phyloP scores from a whole-genome alignment of 2,113 vertebrate species.

The Protobothrops flavoviridis region DNA sequence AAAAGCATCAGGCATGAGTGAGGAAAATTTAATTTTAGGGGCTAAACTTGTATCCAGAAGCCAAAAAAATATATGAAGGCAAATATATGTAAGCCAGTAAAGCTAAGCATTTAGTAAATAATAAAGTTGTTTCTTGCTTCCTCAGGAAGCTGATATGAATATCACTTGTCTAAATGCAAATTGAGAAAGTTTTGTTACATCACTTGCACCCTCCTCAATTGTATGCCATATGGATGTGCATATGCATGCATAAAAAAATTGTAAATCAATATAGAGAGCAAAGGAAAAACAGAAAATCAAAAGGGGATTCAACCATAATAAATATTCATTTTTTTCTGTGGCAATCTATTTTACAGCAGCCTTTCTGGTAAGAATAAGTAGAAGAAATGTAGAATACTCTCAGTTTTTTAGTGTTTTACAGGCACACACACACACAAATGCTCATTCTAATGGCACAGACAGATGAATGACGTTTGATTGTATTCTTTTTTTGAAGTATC shows the following conservation, averaged over 20 bases:
- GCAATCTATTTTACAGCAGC: not conserved
- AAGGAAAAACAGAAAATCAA: not conserved
- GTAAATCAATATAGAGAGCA: not conserved
- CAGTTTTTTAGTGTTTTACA: not conserved
- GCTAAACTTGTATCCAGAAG: not conserved
- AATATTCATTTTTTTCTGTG: not conserved
- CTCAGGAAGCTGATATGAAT: not conserved
- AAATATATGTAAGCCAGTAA: not conserved
- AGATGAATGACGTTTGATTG: not conserved
- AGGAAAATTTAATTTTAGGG: not conserved
- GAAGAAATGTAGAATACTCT: not conserved
- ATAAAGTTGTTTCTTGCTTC: not conserved
- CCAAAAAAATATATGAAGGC: not conserved
- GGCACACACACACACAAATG: not conserved
- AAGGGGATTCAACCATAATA: not conserved
- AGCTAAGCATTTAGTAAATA: not conserved
- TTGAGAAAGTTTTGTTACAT: not conserved
- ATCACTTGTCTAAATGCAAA: not conserved
- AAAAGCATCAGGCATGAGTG: not conserved
- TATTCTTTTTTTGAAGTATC: not conserved
- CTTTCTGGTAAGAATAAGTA: not conserved
- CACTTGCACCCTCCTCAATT: not conserved
- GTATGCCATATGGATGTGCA: not conserved
- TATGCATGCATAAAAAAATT: not conserved
- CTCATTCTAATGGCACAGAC: not conserved